Percentiles rank a stretch among this genome's conserved stretches.
phyloP scores from a whole-genome alignment of 2,888 invertebrate species.

The Colostygia pectinataria region DNA sequence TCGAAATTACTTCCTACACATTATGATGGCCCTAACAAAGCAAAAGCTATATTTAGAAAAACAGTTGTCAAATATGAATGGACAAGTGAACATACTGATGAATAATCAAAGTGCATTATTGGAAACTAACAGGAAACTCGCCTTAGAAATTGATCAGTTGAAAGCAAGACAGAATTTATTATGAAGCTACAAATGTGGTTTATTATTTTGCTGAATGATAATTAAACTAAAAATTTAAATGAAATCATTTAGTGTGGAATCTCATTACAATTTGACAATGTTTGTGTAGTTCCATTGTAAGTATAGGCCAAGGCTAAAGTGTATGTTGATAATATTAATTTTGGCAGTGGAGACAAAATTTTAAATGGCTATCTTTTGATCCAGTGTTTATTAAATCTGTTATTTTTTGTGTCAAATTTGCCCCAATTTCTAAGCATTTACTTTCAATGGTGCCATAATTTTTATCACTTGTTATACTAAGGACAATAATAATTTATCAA shows the following conservation, averaged over 20 bases:
- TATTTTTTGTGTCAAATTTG: too few relatives aligned
- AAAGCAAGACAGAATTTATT: slow-evolving; percentile 52
- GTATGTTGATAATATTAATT: neutral
- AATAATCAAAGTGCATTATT: slow-evolving; percentile 69
- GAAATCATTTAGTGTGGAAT: slow-evolving; percentile 1
- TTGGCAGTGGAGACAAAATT: too few relatives aligned
- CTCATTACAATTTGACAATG: neutral
- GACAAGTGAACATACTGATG: slow-evolving; percentile 60
- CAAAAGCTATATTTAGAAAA: slow-evolving; percentile 75
- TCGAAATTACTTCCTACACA: slow-evolving; percentile 69
- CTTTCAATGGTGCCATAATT: slow-evolving; percentile 22
- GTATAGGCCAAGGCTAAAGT: neutral
- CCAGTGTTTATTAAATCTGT: too few relatives aligned
- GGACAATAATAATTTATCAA: slow-evolving; percentile 25
- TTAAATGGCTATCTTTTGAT: too few relatives aligned
- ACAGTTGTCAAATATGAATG: slow-evolving; percentile 58
- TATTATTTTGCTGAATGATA: neutral
- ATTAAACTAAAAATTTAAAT: neutral
- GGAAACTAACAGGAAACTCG: slow-evolving; percentile 76
- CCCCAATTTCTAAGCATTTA: slow-evolving; percentile 1
- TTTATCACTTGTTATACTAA: slow-evolving; percentile 5
- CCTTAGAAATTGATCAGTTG: slow-evolving; percentile 73
- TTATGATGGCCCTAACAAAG: slow-evolving; percentile 78
- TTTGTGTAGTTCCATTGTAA: neutral
- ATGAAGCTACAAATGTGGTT: slow-evolving; percentile 3